phyloP scores from a whole-genome alignment of 2,888 invertebrate genomes.

The Platynereis dumerilii region DNA sequence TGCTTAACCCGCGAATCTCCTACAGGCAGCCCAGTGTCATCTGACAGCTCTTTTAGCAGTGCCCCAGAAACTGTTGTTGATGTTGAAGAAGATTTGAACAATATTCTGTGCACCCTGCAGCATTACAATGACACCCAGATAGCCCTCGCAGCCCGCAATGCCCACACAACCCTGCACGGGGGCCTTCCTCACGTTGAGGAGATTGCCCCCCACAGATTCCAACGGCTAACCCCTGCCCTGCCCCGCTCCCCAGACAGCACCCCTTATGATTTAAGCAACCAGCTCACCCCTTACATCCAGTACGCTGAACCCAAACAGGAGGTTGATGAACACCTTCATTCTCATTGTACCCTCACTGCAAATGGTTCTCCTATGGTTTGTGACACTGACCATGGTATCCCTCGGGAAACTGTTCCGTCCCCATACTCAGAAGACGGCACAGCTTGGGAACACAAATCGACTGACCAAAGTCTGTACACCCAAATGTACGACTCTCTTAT shows the following conservation, averaged over 20 bases:
- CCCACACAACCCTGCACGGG: background rate
- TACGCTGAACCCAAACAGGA: no score
- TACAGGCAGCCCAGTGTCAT: background rate
- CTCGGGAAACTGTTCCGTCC: background rate
- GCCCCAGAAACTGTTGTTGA: slow-evolving; percentile 6
- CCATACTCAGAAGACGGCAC: background rate
- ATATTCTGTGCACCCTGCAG: slow-evolving; percentile 13
- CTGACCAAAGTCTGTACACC: background rate
- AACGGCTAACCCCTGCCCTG: background rate
- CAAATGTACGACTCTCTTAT: slow-evolving; percentile 22
- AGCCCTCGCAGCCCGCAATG: background rate
- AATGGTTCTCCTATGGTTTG: background rate
- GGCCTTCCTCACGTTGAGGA: background rate
- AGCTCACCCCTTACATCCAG: no score
- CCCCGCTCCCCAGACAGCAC: background rate
- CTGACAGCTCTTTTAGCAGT: background rate
- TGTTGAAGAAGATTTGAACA: slow-evolving; percentile 14
- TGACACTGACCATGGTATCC: background rate
- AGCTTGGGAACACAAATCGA: background rate
- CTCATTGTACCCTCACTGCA: no score
- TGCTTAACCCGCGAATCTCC: background rate
- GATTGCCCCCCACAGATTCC: background rate
- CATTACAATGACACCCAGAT: slow-evolving; percentile 11
- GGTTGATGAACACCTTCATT: no score
- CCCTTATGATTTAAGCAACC: slow-evolving; percentile 4